These are phyloP conservation scores for Acanthisitta chloris DNA, from an alignment of 2,113 vertebrate genomes.

Conservation along the genomic window DNA sequence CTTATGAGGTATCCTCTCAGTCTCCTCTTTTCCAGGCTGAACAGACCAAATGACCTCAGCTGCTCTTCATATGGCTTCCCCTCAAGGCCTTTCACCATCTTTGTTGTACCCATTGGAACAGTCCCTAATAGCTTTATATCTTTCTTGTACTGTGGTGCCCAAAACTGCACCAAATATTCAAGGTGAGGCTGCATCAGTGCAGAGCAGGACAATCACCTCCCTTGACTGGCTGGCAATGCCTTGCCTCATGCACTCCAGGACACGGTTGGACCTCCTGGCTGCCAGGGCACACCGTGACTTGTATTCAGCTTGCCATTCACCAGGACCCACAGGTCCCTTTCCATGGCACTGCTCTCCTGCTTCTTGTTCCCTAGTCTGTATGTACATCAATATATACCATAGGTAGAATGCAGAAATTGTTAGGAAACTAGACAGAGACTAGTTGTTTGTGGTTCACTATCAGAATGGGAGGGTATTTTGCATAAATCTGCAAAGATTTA, in stretches of 20 bases:
- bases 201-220: not conserved
- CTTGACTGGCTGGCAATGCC: fast-evolving
- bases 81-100: not conserved
- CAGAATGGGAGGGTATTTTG: not conserved
- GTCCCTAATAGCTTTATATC: not conserved
- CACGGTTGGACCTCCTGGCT: fast-evolving
- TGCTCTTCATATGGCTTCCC: fast-evolving
- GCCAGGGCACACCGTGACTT: not conserved
- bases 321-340: not conserved
- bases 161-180: fast-evolving
- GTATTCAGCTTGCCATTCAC: fast-evolving
- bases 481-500: not conserved
- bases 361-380: not conserved
- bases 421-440: not conserved
- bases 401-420: not conserved
- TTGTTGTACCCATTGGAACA: not conserved
- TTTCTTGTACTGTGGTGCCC: fast-evolving
- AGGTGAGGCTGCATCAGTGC: fast-evolving
- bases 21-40: not conserved
- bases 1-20: not conserved
- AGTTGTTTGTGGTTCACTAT: not conserved
- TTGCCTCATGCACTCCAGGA: not conserved
- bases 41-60: not conserved
- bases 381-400: not conserved
- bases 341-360: fast-evolving